Evolutionary conservation across 2,113 vertebrate species (phyloP).

Genomic region (Catharus minimus): DNA sequence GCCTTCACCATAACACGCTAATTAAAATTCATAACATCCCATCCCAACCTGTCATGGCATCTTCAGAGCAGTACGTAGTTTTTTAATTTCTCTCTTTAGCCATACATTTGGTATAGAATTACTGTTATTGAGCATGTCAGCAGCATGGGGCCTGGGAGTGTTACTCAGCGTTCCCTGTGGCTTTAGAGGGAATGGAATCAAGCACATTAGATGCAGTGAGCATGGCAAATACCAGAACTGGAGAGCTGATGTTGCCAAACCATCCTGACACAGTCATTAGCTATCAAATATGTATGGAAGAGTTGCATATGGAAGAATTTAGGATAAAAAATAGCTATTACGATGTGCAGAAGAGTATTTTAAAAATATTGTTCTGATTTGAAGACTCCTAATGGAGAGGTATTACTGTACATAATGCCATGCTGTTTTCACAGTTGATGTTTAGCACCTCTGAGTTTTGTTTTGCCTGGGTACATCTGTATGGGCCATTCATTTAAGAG

Average conservation of each 20-base stretch:
- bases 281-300: not conserved
- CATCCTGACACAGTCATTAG: not conserved
- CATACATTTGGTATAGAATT: not conserved
- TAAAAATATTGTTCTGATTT: not conserved
- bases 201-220: not conserved
- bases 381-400: not conserved
- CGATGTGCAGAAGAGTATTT: not conserved
- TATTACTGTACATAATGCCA: not conserved
- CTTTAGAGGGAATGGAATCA: not conserved
- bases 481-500: not conserved
- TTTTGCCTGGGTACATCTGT: not conserved
- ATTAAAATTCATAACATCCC: not conserved
- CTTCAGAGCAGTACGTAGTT: not conserved
- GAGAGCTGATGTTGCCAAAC: not conserved
- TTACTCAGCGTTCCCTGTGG: not conserved
- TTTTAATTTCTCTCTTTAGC: not conserved
- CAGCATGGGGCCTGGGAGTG: not conserved
- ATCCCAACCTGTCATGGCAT: not conserved
- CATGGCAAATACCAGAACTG: not conserved
- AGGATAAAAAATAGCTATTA: not conserved
- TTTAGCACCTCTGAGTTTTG: not conserved
- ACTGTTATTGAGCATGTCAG: not conserved
- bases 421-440: not conserved
- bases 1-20: not conserved
- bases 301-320: not conserved